A percentile compares a stretch with the other conserved stretches of the same genome.
These are phyloP conservation scores for Sapayoa aenigma DNA, from an alignment of 2,113 vertebrate species.

Conservation along the genomic window DNA sequence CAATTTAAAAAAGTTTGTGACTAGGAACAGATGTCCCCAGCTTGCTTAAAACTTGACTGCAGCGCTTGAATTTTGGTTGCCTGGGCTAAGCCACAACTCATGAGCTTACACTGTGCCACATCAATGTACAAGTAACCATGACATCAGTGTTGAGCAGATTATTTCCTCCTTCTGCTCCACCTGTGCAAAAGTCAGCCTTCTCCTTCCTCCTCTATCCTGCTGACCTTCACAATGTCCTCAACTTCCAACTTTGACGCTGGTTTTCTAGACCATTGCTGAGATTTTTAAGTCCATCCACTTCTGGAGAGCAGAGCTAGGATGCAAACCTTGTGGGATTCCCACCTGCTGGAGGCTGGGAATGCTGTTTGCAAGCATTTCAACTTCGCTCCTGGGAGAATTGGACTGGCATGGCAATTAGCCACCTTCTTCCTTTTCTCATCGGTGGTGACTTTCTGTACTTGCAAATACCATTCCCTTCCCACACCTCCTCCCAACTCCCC, in stretches of 20 bases:
- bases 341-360: background rate
- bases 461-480: constrained; percentile 54
- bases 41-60: background rate
- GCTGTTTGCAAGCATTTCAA: background rate
- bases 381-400: constrained; percentile 4
- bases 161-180: background rate
- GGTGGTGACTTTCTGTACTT: background rate
- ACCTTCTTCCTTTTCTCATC: constrained; percentile 5
- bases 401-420: constrained; percentile 37
- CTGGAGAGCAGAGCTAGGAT: background rate
- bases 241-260: background rate
- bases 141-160: background rate
- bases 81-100: background rate
- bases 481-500: background rate
- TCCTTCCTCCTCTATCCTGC: background rate
- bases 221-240: background rate
- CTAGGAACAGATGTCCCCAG: background rate
- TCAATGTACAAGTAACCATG: background rate
- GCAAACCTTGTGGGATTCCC: background rate
- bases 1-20: background rate
- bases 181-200: background rate
- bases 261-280: background rate
- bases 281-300: background rate
- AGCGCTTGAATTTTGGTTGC: background rate
- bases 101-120: background rate